Percentiles rank a stretch among this genome's conserved stretches.
Conservation (phyloP, 2,113 vertebrate genomes). For the Pongo pygmaeus region DNA sequence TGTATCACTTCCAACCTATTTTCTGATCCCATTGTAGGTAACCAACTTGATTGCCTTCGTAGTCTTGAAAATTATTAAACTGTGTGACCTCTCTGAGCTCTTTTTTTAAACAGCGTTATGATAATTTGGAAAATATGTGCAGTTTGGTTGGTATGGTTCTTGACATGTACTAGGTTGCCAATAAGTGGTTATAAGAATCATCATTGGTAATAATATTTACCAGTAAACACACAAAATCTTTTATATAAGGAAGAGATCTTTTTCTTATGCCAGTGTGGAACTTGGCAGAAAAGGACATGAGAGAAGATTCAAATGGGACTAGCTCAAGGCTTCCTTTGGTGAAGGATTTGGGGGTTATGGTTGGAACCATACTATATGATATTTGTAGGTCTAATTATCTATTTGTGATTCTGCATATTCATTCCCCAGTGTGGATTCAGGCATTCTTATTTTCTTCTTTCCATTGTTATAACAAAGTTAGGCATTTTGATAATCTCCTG, state of each 20-base stretch:
- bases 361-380: neutral
- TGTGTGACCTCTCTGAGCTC: neutral
- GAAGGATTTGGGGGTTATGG: neutral
- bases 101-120: neutral
- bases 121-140: neutral
- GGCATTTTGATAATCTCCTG: neutral
- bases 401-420: neutral
- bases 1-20: neutral
- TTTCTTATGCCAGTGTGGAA: neutral
- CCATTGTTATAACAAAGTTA: neutral
- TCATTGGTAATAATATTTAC: neutral
- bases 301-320: neutral
- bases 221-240: neutral
- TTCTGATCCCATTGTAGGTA: neutral
- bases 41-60: neutral
- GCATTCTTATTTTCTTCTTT: neutral
- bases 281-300: neutral
- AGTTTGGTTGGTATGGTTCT: neutral
- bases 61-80: neutral
- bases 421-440: neutral
- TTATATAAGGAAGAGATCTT: neutral
- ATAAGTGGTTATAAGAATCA: neutral
- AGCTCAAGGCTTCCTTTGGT: neutral
- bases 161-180: neutral
- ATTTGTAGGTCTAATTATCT: neutral